Percentiles rank a stretch among this genome's conserved stretches.
phyloP scores from a whole-genome alignment of 2,797 vertebrate species.

The Enoplosus armatus region DNA sequence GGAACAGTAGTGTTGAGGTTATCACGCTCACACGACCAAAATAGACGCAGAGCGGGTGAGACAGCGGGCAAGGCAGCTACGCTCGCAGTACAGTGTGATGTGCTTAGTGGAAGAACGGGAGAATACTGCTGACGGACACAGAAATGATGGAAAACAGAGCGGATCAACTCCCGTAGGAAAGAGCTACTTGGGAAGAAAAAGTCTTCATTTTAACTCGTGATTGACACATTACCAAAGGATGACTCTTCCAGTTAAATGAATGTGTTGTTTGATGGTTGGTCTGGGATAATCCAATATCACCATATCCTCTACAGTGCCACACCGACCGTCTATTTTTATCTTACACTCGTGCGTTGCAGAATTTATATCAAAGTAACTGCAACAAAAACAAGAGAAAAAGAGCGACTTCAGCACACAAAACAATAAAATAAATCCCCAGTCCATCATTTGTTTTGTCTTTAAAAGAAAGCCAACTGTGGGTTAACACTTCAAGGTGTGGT shows the following conservation, averaged over 20 bases:
- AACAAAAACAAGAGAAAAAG: not conserved
- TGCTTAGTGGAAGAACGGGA: conserved; percentile 60
- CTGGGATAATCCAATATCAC: conserved; percentile 7
- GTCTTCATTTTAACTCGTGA: conserved; percentile 33
- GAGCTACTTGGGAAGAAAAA: conserved; percentile 7
- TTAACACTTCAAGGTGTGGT: conserved; percentile 6
- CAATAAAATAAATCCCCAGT: not conserved
- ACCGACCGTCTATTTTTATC: not conserved
- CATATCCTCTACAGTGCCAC: not conserved
- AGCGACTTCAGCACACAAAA: not conserved
- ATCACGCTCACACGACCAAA: conserved; percentile 85
- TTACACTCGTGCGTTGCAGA: not conserved
- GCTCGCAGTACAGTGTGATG: conserved; percentile 67
- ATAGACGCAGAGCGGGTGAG: conserved; percentile 82
- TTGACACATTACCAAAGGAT: conserved; percentile 11
- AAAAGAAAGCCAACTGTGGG: conserved; percentile 12
- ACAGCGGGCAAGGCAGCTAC: conserved; percentile 73
- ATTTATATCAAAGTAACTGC: conserved; percentile 6
- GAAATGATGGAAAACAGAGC: conserved; percentile 56
- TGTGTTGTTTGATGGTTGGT: conserved; percentile 28
- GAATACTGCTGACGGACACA: conserved; percentile 67
- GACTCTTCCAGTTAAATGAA: conserved; percentile 17
- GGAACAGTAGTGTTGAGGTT: conserved; percentile 85
- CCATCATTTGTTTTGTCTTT: conserved; percentile 8
- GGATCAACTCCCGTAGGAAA: conserved; percentile 45